Percentiles rank a stretch among this genome's conserved stretches.
These are phyloP conservation scores for Elephantulus edwardii DNA, from an alignment of 2,113 vertebrate species.

Conservation along the genomic window DNA sequence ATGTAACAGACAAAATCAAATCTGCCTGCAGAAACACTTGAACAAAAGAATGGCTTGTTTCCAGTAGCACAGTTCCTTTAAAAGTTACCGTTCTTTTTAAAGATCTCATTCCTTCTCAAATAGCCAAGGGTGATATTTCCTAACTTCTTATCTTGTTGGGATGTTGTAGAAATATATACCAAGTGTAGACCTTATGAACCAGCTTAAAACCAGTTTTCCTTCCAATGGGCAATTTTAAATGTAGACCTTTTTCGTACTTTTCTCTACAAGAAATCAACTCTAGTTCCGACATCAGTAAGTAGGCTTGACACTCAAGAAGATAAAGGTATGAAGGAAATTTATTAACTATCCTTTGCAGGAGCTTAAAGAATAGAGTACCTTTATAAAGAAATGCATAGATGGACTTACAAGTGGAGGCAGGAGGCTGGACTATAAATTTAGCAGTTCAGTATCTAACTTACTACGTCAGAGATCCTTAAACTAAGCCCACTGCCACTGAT, in stretches of 20 bases:
- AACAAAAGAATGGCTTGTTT: constrained; percentile 20
- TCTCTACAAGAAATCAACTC: constrained; percentile 37
- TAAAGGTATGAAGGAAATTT: constrained; percentile 1
- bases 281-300: neutral
- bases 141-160: constrained; percentile 19
- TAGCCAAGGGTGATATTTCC: neutral
- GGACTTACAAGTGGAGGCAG: neutral
- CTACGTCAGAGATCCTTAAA: no score
- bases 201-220: constrained; percentile 51
- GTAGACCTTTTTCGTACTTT: constrained; percentile 28
- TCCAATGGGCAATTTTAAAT: constrained; percentile 19
- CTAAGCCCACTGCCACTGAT: no score
- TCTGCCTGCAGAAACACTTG: constrained; percentile 38
- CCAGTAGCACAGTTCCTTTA: neutral
- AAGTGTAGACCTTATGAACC: neutral
- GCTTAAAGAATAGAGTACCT: neutral
- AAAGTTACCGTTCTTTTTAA: neutral
- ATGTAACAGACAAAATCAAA: constrained; percentile 56
- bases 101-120: constrained; percentile 38
- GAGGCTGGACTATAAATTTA: neutral
- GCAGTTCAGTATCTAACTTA: no score
- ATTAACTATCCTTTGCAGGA: neutral
- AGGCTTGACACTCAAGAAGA: neutral
- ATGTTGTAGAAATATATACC: constrained; percentile 39
- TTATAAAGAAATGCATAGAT: neutral